Evolutionary conservation across 2,888 invertebrate species (phyloP), one percentile per base, ranked within the genome.

Genomic region (Parnassius glacialis): DNA sequence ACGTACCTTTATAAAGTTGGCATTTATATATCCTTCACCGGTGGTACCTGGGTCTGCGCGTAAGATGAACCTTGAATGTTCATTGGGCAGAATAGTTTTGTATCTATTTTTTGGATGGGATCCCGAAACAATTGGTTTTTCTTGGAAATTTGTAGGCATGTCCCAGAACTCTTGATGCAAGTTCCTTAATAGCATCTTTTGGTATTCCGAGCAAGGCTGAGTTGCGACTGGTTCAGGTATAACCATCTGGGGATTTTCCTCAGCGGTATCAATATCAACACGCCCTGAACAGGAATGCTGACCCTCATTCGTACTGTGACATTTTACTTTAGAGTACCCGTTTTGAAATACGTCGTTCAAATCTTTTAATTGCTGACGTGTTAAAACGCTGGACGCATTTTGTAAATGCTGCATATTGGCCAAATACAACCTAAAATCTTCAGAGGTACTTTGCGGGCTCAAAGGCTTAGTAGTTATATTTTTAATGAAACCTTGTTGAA

Each of bases 121-220:
- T 0, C 98, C 98, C 42, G 96, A 96, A 1, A 98, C 96, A 75
- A 96, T 95, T 10, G 97, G 95, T 76, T 97, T 97, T 77, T 97
- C 97, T 69, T 97, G 97, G 69, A 97, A 95, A 84, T 98, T 98
- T 65, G 97, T 93, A 0, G 98, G 98, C 75, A 98, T 95, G 83
- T 97, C 97, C 97, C 97, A 98, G 80, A 98, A 98, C 82, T 98
- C 98, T 75, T 97, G 95, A 61, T 90, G 89, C 59, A 98, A 80
- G 67, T 93, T 94, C 52, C 94, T 87, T 55, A 95, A 84, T 65
- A 95, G 79, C 70, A 90, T 89, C 70, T 93, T 93, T 85, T 94
- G 92, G 71, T 93, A 93, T 63, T 94, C 93, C 0, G 92, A 93
- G 59, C 93, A 92, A 0, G 94, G 93, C 63, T 87, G 81, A 0